Evolutionary conservation across 2,113 vertebrate species (phyloP).

Genomic region (Tragelaphus scriptus): DNA sequence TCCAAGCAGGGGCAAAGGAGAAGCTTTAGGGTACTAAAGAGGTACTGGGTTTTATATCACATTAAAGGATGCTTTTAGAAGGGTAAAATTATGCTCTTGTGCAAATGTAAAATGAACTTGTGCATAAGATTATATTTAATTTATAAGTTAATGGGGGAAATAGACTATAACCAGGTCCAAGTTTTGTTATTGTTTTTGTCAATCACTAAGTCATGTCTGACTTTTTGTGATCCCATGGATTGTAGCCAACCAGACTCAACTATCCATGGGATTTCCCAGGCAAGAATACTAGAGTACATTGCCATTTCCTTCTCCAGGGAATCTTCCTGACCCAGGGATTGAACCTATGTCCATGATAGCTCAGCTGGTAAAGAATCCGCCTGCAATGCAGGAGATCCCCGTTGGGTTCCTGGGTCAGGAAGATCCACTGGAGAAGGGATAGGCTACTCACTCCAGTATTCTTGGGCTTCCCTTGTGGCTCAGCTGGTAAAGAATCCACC

Average conservation of each 20-base stretch:
- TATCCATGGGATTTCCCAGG: not conserved
- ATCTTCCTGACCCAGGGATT: not conserved
- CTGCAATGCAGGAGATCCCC: not conserved
- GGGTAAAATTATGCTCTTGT: not conserved
- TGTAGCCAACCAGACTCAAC: not conserved
- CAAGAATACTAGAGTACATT: not conserved
- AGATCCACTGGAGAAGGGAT: fast-evolving
- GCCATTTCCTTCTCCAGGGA: not conserved
- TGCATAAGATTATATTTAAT: not conserved
- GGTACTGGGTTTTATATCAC: not conserved
- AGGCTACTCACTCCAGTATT: not conserved
- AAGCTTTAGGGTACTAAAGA: not conserved
- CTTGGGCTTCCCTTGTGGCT: not conserved
- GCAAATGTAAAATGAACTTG: not conserved
- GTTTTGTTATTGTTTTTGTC: not conserved
- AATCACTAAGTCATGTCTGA: not conserved
- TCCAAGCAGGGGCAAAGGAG: not conserved
- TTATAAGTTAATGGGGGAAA: not conserved
- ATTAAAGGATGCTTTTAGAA: not conserved
- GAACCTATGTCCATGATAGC: not conserved
- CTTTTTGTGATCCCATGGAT: not conserved
- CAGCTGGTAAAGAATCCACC: not conserved
- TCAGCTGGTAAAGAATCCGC: not conserved
- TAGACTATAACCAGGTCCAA: not conserved
- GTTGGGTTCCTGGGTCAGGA: not conserved